Base-by-base conservation (phyloP, 2,888 invertebrate species). In the Pandemis heparana region DNA sequence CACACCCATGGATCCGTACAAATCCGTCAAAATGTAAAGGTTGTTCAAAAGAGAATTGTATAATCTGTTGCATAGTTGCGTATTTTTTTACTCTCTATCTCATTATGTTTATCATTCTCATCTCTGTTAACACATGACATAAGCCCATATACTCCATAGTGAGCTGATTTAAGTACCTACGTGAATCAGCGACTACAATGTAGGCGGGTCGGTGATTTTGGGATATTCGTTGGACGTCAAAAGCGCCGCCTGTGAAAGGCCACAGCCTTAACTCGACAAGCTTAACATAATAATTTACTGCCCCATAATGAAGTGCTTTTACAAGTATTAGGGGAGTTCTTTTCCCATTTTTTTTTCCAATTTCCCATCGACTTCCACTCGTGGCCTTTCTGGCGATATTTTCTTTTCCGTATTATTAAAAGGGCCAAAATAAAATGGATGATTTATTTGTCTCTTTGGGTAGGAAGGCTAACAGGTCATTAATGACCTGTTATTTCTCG, bases 251-350 rank as follows among this genome's bases (percentile, higher is more conserved):
- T n/a, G 53, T 18, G 14, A 67, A 73, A 38, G n/a, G 53, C 62
- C 12, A 14, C 65, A 53, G 43, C 74, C 69, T 74, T 43, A 70
- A 39, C 32, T 38, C 69, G 64, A 69, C 74, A 65, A 70, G 74
- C 74, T 74, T 74, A 74, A 70, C 74, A 74, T 74, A 70, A 74
- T 74, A 74, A 74, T 74, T 74, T 70, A 74, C 74, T 70, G 62
- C 74, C 74, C 74, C 69, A 70, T 74, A 74, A 74, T 74, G 74
- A 74, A 74, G 74, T 74, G 74, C 74, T 70, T 74, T 74, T 74
- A 74, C 53, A 74, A 65, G 70, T 74, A 74, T 74, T 74, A 70
- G 65, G 69, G 72, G 51, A 61, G 61, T 53, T 62, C 61, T 56
- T 72, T 68, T 67, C 71, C 56, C 18, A 67, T 73, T 74, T 64